Percentiles rank a stretch among this genome's conserved stretches.
Conservation (phyloP, 2,888 invertebrate genomes). For the Xanthorhoe designata region DNA sequence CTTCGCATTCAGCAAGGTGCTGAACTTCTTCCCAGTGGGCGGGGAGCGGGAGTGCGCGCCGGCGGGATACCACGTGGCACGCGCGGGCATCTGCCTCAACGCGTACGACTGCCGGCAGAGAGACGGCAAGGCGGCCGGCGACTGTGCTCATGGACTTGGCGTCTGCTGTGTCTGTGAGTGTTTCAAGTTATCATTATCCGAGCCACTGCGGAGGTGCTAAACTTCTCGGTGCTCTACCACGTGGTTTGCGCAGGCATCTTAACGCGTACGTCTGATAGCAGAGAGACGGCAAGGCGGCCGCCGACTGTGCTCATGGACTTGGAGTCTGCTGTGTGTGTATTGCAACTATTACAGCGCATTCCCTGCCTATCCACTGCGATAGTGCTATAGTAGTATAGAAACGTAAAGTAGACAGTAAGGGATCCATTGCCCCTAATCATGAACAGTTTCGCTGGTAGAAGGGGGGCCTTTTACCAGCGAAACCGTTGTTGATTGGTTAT, state of each 20-base stretch:
- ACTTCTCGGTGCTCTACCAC: constrained; percentile 69
- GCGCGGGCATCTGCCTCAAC: constrained; percentile 92
- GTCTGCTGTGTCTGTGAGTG: constrained; percentile 94
- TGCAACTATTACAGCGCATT: no score
- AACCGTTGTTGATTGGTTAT: no score
- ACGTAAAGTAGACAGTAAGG: no score
- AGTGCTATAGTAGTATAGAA: no score
- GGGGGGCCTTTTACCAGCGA: no score
- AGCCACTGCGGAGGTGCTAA: not conserved
- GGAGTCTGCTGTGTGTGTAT: constrained; percentile 65
- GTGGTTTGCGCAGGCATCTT: constrained; percentile 90
- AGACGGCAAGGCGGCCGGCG: constrained; percentile 88
- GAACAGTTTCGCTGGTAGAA: no score
- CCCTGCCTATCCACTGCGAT: no score
- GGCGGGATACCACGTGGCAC: constrained; percentile 88
- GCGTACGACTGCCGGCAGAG: constrained; percentile 93
- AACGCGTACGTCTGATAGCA: constrained; percentile 94
- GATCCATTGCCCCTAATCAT: no score
- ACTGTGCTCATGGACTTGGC: constrained; percentile 93
- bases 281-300: constrained; percentile 88
- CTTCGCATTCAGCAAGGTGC: constrained; percentile 83
- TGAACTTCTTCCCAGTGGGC: constrained; percentile 94
- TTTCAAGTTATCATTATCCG: not conserved
- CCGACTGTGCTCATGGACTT: constrained; percentile 93
- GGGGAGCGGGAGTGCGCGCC: constrained; percentile 93